Evolutionary conservation across 2,113 vertebrate species (phyloP).

Genomic region (Esox niger): DNA sequence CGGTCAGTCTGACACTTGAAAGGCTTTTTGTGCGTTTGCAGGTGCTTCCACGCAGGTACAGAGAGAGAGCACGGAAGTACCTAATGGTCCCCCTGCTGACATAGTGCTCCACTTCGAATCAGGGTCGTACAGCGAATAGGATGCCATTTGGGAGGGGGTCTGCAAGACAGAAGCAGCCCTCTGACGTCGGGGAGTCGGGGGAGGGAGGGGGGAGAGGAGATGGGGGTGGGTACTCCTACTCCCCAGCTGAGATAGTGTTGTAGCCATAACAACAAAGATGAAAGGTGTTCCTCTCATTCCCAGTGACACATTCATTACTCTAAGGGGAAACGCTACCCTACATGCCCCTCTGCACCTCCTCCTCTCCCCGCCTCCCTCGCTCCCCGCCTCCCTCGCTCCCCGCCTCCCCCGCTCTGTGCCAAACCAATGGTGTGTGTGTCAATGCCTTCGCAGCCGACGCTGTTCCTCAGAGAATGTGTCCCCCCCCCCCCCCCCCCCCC

Average conservation of each 20-base stretch:
- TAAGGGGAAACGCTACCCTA: too few species aligned
- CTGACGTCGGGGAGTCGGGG: not conserved
- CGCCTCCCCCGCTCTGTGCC: not conserved
- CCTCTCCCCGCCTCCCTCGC: not conserved
- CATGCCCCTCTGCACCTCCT: not conserved
- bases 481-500: conserved; percentile 30
- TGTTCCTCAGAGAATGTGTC: conserved; percentile 31
- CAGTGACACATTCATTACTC: conserved; percentile 18
- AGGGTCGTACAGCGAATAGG: too few species aligned
- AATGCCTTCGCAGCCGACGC: conserved; percentile 33
- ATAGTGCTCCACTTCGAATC: too few species aligned
- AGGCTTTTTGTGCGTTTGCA: conserved; percentile 7
- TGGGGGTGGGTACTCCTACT: conserved; percentile 13
- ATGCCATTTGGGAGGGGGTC: too few species aligned
- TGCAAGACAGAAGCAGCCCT: not conserved
- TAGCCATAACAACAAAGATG: conserved; percentile 62
- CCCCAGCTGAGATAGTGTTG: conserved; percentile 47
- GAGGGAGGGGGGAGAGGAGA: not conserved
- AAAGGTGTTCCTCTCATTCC: conserved; percentile 48
- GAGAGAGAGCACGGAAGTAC: not conserved
- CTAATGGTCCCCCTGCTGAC: too few species aligned
- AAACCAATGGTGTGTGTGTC: conserved; percentile 31
- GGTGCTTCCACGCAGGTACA: conserved; percentile 9
- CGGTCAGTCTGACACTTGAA: conserved; percentile 3
- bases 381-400: too few species aligned